Conservation (phyloP, 2,888 invertebrate genomes). For the Drosophila suboccidentalis region DNA sequence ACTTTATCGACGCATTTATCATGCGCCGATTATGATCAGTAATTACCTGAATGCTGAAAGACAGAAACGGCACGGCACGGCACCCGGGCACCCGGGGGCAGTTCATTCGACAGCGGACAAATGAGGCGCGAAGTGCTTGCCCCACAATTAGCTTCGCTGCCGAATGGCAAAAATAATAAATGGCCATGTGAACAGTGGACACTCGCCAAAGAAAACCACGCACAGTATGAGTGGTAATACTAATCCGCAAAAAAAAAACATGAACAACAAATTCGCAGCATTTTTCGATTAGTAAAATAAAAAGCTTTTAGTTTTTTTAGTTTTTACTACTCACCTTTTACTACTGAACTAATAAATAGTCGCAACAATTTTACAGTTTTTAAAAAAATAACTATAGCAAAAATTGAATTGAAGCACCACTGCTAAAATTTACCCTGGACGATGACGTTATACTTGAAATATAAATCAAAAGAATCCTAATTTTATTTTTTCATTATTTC, state of each 20-base stretch:
- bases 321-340: neutral
- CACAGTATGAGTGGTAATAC: neutral
- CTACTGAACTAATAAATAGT: too few species aligned
- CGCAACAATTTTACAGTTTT: neutral
- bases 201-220: slow-evolving; percentile 5
- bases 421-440: too few species aligned
- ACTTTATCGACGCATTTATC: slow-evolving; percentile 73
- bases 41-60: slow-evolving; percentile 51
- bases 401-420: too few species aligned
- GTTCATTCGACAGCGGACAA: slow-evolving; percentile 41
- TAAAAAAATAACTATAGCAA: too few species aligned
- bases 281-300: neutral
- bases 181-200: slow-evolving; percentile 34
- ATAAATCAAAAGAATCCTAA: too few species aligned
- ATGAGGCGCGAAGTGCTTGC: slow-evolving; percentile 71
- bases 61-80: slow-evolving; percentile 2
- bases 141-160: slow-evolving; percentile 58
- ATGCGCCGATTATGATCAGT: slow-evolving; percentile 58
- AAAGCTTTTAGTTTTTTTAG: too few species aligned
- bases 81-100: slow-evolving; percentile 14
- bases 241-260: neutral
- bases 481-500: too few species aligned
- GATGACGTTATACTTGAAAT: too few species aligned
- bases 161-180: slow-evolving; percentile 51
- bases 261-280: neutral